phyloP scores from a whole-genome alignment of 2,888 invertebrate species.

The Falcaria lacertinaria region DNA sequence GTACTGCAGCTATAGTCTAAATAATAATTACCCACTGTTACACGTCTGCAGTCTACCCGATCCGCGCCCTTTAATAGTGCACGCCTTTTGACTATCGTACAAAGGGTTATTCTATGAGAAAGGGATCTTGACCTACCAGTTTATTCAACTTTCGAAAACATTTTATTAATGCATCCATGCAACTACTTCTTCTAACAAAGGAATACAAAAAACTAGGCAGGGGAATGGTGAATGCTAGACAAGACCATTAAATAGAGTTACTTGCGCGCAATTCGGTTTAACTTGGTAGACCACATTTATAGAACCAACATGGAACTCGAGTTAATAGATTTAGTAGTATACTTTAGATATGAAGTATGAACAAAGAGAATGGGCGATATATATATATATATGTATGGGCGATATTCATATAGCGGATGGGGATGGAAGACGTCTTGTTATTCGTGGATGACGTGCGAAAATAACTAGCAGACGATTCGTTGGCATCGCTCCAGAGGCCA shows the following conservation, averaged over 20 bases:
- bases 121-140: conserved; percentile 79
- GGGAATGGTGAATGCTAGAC: conserved; percentile 77
- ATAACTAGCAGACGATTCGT: conserved; percentile 66
- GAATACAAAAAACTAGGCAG: conserved; percentile 75
- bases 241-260: conserved; percentile 73
- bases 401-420: too few species aligned
- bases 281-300: conserved; percentile 46
- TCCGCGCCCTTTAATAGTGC: conserved; percentile 69
- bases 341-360: too few species aligned
- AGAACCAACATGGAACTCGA: too few species aligned
- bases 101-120: conserved; percentile 76
- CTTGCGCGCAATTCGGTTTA: conserved; percentile 67
- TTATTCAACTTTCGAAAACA: conserved; percentile 71
- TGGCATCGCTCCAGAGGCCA: conserved; percentile 69
- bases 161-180: conserved; percentile 77
- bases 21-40: conserved; percentile 43
- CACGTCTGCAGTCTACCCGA: conserved; percentile 53
- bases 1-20: conserved; percentile 31
- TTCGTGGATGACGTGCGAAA: conserved; percentile 69
- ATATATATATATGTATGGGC: too few species aligned
- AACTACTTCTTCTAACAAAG: conserved; percentile 68
- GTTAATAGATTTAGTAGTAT: too few species aligned
- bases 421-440: conserved; percentile 46
- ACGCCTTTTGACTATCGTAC: conserved; percentile 72
- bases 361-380: too few species aligned